Conservation (phyloP, 2,113 vertebrate species). For the Dryoscopus gambensis region DNA sequence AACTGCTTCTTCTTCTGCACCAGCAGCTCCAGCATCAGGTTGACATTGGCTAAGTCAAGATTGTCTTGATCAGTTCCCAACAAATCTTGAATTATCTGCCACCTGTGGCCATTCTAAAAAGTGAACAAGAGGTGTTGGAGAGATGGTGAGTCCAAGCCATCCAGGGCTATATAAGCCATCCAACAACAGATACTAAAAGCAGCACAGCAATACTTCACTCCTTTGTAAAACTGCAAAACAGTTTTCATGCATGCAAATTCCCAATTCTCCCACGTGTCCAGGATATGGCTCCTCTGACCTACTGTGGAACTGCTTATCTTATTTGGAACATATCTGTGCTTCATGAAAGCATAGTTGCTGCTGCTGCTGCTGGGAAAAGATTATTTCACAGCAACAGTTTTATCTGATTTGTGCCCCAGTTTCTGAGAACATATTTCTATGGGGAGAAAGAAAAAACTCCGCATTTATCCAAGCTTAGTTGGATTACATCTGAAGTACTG, state of each 20-base stretch:
- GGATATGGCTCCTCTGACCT: not conserved
- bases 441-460: not conserved
- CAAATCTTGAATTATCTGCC: constrained; percentile 95
- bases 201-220: not conserved
- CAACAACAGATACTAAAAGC: not conserved
- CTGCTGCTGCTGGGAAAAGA: not conserved
- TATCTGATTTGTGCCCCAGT: constrained; percentile 9
- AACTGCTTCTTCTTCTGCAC: constrained; percentile 98
- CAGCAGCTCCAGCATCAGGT: constrained; percentile 94
- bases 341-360: not conserved
- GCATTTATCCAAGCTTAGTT: not conserved
- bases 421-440: not conserved
- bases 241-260: not conserved
- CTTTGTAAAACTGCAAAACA: not conserved
- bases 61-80: constrained; percentile 94
- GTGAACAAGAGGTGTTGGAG: not conserved
- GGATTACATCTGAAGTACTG: not conserved
- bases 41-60: constrained; percentile 95
- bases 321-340: not conserved
- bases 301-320: not conserved
- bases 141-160: not conserved
- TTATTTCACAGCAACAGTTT: not conserved
- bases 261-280: not conserved
- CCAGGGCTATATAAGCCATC: not conserved
- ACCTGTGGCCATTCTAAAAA: constrained; percentile 90